Evolutionary conservation across 2,797 vertebrate genomes (phyloP), one percentile per base, ranked within the genome.

Genomic region (Myotis pilosus): DNA sequence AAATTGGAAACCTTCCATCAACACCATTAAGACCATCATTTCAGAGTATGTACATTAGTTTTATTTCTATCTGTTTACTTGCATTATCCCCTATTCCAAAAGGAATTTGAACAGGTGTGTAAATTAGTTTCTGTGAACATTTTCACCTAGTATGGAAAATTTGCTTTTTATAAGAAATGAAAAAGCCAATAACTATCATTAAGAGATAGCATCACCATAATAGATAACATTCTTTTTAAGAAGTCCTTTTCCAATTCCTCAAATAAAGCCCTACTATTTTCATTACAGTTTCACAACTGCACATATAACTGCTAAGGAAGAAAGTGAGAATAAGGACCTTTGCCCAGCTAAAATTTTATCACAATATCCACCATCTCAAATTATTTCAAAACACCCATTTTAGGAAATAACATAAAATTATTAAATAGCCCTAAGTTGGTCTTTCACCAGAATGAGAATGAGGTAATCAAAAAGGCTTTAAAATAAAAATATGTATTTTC

Each of bases 1-100:
- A 96, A 97, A 92, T 92, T 97, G 97, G 97, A 97, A 97, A 60
- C 60, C 69, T 96, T 96, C 97, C 96, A 97, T 96, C 83, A 96
- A 80, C 84, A 96, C 95, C 95, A 97, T 97, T 97, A 97, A 95
- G 87, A 92, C 82, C 78, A 96, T 83, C 85, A 92, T 95, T 95
- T 94, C 38, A 92, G 84, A 90, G 90, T 92, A 96, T 78, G 82
- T 57, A 96, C 95, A 96, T 97, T 96, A 96, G 78, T 92, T 96
- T 88, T 96, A 96, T 96, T 87, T 96, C 83, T 94, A 90, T 90
- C 80, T 94, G 93, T 79, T 95, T 97, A 94, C 89, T 94, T 95
- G 64, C 83, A 81, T 68, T 66, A 51, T 78, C 60, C 51, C 36
- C 72, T 75, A 64, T 75, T 95, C 64, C 82, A 96, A 96, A 96